These are phyloP conservation scores for Ramphastos sulfuratus DNA, from an alignment of 2,113 vertebrate genomes.

Conservation along the genomic window DNA sequence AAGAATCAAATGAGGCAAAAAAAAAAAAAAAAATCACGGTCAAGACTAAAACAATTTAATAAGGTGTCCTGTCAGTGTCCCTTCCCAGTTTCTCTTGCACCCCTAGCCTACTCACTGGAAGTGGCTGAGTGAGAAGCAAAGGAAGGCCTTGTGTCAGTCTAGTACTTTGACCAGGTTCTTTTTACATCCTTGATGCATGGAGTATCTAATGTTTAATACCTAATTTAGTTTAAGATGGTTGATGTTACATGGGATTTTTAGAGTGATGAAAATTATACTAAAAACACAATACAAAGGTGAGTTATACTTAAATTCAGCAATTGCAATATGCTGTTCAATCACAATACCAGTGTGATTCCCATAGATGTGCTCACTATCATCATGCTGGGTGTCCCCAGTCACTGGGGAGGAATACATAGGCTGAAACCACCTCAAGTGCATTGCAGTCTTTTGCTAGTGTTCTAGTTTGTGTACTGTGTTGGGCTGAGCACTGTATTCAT, in stretches of 20 bases:
- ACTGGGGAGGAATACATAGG: no score
- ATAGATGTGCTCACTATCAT: no score
- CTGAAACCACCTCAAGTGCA: no score
- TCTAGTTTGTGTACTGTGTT: neutral
- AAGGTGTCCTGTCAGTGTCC: neutral
- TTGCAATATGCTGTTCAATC: neutral
- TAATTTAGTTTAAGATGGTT: neutral
- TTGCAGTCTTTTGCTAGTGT: neutral
- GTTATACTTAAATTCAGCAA: neutral
- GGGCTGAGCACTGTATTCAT: neutral
- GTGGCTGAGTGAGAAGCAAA: neutral
- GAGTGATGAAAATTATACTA: neutral
- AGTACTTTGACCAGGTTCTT: neutral
- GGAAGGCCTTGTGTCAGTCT: neutral
- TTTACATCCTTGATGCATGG: neutral
- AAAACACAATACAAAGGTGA: neutral
- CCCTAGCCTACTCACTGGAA: fast-evolving
- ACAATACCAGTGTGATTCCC: neutral
- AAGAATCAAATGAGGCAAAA: neutral
- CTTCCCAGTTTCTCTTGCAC: neutral
- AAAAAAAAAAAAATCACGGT: neutral
- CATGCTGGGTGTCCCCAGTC: no score
- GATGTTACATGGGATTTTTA: neutral
- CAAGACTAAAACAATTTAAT: neutral
- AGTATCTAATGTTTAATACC: neutral